Percentiles rank a stretch among this genome's conserved stretches.
These are phyloP conservation scores for Temnothorax unifasciatus DNA, from an alignment of 2,888 invertebrate genomes.

Conservation along the genomic window DNA sequence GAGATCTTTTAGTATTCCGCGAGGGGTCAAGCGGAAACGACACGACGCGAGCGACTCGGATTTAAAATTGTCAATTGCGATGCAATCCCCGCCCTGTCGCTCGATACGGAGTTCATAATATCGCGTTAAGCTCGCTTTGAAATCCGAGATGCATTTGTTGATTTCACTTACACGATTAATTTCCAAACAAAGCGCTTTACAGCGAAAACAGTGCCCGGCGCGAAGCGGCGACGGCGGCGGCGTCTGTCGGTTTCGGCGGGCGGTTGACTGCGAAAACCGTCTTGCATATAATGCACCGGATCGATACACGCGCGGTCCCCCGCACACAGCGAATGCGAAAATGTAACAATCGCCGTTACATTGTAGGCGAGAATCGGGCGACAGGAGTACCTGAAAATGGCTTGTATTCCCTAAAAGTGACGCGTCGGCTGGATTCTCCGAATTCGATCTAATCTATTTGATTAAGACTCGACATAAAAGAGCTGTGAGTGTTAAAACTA, in stretches of 20 bases:
- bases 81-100: background rate
- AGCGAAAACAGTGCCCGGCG: constrained; percentile 32
- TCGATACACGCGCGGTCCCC: constrained; percentile 47
- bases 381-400: background rate
- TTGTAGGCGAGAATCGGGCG: background rate
- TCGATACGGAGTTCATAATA: constrained; percentile 28
- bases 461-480: background rate
- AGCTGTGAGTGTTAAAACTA: background rate
- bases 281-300: constrained; percentile 62
- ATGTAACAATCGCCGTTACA: constrained; percentile 34
- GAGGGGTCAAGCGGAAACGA: background rate
- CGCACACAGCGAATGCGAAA: constrained; percentile 45
- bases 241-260: constrained; percentile 58
- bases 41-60: constrained; percentile 3
- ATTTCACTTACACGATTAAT: constrained; percentile 60
- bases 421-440: no score
- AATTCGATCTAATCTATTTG: background rate
- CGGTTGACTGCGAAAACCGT: constrained; percentile 53
- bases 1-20: background rate
- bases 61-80: constrained; percentile 40
- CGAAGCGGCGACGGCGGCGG: constrained; percentile 38
- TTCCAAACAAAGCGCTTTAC: constrained; percentile 65
- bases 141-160: constrained; percentile 57
- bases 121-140: constrained; percentile 64
- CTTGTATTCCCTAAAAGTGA: background rate